Evolutionary conservation across 2,113 vertebrate genomes (phyloP), one percentile per base, ranked within the genome.

Genomic region (Perognathus longimembris): DNA sequence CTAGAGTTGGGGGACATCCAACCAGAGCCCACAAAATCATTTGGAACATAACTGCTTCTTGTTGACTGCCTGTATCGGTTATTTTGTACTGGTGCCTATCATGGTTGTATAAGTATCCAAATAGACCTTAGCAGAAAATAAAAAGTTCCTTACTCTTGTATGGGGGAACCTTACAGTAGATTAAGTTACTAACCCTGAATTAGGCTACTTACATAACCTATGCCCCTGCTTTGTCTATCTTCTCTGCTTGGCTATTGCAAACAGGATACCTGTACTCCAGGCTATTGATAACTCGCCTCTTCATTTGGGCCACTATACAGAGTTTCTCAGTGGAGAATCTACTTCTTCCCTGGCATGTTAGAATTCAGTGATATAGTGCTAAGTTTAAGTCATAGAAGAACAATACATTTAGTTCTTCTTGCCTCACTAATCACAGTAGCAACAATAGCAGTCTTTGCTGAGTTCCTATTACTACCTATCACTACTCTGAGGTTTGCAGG

Each of bases 371-470:
- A 38, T 42, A 90, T 24, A 38, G 50, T 63, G 38, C 18, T 40
- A 80, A n/a, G 7, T 83, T 95, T 78, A 89, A 79, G 73, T 34
- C n/a, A 85, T 90, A 84, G 54, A 76, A 91, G 96, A 84, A 36
- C 32, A 50, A 89, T 89, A 64, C 21, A 6, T 50, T 89, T 64
- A 42, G 24, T 32, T 67, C 1, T 88, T 30, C 26, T 32, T 26
- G 73, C 24, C 11, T 90, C 17, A 20, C 76, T 82, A 70, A 70
- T 74, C 45, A 70, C 7, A 88, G 26, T 38, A 61, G 71, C 30
- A 24, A 9, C 79, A 70, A 73, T 34, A 28, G 18, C 50, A 70
- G 77, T 32, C 40, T 76, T 50, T 67, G 30, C 71, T 59, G 42
- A 61, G 9, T 79, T 85, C 40, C 17, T 85, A 36, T 24, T 50